Conservation (phyloP, 2,113 vertebrate species). For the Pygoscelis adeliae region DNA sequence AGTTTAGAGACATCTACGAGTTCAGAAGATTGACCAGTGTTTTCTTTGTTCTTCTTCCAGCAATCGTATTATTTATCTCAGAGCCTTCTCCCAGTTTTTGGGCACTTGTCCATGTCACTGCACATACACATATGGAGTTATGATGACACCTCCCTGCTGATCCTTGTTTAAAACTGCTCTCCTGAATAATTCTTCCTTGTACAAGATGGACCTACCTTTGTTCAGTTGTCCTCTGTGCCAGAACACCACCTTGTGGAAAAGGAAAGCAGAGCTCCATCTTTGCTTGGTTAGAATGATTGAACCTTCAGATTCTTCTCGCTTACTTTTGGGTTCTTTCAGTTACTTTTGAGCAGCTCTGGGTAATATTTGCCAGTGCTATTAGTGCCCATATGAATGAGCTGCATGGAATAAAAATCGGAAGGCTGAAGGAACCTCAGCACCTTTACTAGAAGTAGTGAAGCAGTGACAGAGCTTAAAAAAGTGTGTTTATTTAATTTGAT, state of each 20-base stretch:
- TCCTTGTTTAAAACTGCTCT: background rate
- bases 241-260: conserved; percentile 55
- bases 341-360: background rate
- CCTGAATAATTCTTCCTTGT: background rate
- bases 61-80: background rate
- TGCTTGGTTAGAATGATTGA: background rate
- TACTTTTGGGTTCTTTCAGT: background rate
- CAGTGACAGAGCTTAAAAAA: background rate
- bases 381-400: background rate
- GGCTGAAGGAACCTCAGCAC: background rate
- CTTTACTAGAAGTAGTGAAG: background rate
- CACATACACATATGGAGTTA: background rate
- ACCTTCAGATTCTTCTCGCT: background rate
- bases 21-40: background rate
- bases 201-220: background rate
- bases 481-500: conserved; percentile 15
- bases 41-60: conserved; percentile 1
- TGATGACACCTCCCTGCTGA: background rate
- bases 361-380: background rate
- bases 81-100: background rate
- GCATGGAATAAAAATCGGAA: background rate
- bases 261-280: background rate
- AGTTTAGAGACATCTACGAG: background rate
- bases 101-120: background rate
- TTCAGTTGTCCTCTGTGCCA: conserved; percentile 13